Evolutionary conservation across 2,888 invertebrate genomes (phyloP).

Genomic region (Limnephilus auricula): DNA sequence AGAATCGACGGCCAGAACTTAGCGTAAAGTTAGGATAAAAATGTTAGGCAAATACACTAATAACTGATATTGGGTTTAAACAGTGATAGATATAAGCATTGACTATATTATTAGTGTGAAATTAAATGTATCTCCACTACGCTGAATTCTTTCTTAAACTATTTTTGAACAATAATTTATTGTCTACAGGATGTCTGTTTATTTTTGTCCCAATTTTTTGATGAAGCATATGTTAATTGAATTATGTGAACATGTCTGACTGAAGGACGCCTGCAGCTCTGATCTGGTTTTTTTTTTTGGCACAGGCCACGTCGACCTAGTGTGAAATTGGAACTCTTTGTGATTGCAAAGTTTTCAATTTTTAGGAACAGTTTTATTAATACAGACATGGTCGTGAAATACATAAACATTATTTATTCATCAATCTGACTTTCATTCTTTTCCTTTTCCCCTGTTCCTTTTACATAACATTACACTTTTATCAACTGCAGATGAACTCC

Average conservation of each 20-base stretch:
- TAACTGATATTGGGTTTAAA: conserved; percentile 62
- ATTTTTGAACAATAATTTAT: conserved; percentile 66
- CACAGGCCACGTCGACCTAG: not conserved
- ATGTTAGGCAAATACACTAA: conserved; percentile 61
- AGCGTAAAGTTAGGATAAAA: conserved; percentile 60
- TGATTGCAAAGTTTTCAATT: not conserved
- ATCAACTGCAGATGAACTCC: not conserved
- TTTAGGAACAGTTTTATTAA: not conserved
- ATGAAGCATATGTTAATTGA: conserved; percentile 58
- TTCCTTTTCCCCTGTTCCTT: not conserved
- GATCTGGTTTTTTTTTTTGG: not conserved
- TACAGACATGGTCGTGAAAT: conserved; percentile 60
- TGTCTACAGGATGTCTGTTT: conserved; percentile 63
- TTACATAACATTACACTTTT: not conserved
- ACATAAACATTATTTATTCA: conserved; percentile 65
- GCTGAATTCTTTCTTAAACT: conserved; percentile 63
- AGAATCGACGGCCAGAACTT: conserved; percentile 63
- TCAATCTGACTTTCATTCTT: conserved; percentile 56
- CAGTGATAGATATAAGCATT: conserved; percentile 66
- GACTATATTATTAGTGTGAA: conserved; percentile 66
- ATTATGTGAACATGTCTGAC: conserved; percentile 51
- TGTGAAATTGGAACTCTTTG: not conserved
- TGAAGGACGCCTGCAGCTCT: not conserved
- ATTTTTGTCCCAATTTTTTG: conserved; percentile 62
- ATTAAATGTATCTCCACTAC: conserved; percentile 64